Evolutionary conservation across 1,140 invertebrate species (phyloP).

Genomic region (Pachypeltis micranthus): DNA sequence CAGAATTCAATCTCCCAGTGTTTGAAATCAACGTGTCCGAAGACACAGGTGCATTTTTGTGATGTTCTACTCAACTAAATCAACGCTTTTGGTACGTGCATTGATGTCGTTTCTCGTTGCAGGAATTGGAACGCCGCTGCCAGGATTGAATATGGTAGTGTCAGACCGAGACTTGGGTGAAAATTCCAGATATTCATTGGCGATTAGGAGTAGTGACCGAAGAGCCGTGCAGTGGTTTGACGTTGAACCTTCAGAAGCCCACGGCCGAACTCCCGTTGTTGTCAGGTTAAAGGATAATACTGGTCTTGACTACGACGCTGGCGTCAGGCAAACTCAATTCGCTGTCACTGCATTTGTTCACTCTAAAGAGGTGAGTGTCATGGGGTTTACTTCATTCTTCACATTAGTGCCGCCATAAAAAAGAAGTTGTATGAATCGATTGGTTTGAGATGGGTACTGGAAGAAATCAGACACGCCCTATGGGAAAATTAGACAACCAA

Average conservation of each 20-base stretch:
- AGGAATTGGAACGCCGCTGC: constrained; percentile 36
- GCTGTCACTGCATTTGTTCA: constrained; percentile 55
- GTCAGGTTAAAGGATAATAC: constrained; percentile 52
- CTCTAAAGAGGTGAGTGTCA: constrained; percentile 37
- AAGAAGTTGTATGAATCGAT: no score
- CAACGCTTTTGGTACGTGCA: not conserved
- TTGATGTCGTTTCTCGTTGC: constrained; percentile 1
- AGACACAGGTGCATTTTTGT: constrained; percentile 59
- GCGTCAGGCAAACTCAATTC: constrained; percentile 46
- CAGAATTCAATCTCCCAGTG: constrained; percentile 54
- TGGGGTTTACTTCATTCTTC: no score
- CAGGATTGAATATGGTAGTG: constrained; percentile 59
- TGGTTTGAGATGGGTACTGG: no score
- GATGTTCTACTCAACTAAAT: no score
- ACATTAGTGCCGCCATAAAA: no score
- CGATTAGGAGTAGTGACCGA: constrained; percentile 35
- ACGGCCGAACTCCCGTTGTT: constrained; percentile 60
- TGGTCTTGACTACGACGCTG: constrained; percentile 59
- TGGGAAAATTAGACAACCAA: no score
- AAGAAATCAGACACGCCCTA: no score
- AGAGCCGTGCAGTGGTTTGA: constrained; percentile 50
- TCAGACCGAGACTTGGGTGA: constrained; percentile 61
- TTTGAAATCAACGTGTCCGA: constrained; percentile 64
- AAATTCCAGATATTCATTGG: constrained; percentile 58
- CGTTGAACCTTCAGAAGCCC: constrained; percentile 51